Base-by-base conservation (phyloP, 2,797 vertebrate species). In the Ateles fusciceps region DNA sequence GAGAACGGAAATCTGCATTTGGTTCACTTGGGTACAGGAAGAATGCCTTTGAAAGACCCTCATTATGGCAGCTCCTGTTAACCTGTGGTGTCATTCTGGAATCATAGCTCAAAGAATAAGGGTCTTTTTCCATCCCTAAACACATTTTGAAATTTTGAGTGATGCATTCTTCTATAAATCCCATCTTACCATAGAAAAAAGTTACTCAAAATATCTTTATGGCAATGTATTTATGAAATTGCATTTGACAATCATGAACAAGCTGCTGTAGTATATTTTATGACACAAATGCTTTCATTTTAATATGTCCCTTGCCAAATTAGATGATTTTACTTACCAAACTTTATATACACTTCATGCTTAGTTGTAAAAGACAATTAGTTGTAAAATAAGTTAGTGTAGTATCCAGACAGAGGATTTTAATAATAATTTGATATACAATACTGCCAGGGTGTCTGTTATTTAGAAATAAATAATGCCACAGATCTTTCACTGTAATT, bases 301-400 rank as follows among this genome's bases (percentile, higher is more conserved):
- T 98, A 98, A 97, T 98, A 98, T 94, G 36, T 98, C 36, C 93
- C 74, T 97, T 98, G 98, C 97, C 98, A 98, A 97, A 98, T 98
- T 98, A 98, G 96, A 98, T 98, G 68, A 97, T 98, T 98, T 98
- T 98, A 98, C 98, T 98, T 98, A 98, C 84, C 79, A 97, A 97
- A 98, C 92, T 98, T 98, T 98, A 97, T 96, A 98, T 95, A 97
- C 96, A 98, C 91, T 97, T 98, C 96, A 95, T 95, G 96, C 98
- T 98, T 98, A 98, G 88, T 98, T 98, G 85, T 98, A 97, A 98
- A 98, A 98, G 97, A 97, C 96, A 98, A 98, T 98, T 98, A 98
- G 96, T 96, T 98, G 74, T 97, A 98, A 98, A 98, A 97, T 98
- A 98, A 98, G 91, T 98, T 97, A 98, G 94, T 86, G 98, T 98